phyloP scores from a whole-genome alignment of 2,888 invertebrate species.

The Eupithecia subfuscata region DNA sequence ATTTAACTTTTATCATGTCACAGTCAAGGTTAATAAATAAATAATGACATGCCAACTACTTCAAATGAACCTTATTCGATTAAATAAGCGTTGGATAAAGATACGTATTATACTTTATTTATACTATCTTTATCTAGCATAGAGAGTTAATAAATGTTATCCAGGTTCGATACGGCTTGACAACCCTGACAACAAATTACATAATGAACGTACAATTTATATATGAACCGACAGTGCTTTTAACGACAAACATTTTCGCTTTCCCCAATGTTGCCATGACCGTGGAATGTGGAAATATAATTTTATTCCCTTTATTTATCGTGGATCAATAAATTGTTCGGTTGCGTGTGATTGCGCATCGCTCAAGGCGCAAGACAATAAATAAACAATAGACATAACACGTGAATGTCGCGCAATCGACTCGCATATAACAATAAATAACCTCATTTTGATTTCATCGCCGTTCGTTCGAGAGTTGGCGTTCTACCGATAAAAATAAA shows the following conservation, averaged over 20 bases:
- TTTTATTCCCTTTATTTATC: conserved; percentile 6
- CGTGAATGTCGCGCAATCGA: conserved; percentile 50
- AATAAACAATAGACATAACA: conserved; percentile 53
- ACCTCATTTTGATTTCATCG: conserved; percentile 55
- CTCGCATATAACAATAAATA: conserved; percentile 54
- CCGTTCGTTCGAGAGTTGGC: conserved; percentile 42
- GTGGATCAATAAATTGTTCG: conserved; percentile 31
- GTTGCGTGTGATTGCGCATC: conserved; percentile 40
- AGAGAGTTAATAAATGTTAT: background rate
- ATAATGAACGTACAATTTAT: conserved; percentile 34
- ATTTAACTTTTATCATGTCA: background rate
- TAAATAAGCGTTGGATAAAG: background rate
- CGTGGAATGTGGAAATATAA: background rate
- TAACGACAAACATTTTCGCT: conserved; percentile 33
- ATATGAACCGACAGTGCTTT: conserved; percentile 35
- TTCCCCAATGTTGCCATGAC: background rate
- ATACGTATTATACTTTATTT: too few species aligned
- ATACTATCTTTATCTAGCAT: background rate
- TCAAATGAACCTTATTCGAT: background rate
- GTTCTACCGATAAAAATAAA: conserved; percentile 53
- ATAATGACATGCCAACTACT: background rate
- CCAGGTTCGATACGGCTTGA: background rate
- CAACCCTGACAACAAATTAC: conserved; percentile 31
- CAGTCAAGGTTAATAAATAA: background rate
- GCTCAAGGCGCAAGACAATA: conserved; percentile 49